Conservation (phyloP, 2,888 invertebrate species). For the Desoria tigrina region DNA sequence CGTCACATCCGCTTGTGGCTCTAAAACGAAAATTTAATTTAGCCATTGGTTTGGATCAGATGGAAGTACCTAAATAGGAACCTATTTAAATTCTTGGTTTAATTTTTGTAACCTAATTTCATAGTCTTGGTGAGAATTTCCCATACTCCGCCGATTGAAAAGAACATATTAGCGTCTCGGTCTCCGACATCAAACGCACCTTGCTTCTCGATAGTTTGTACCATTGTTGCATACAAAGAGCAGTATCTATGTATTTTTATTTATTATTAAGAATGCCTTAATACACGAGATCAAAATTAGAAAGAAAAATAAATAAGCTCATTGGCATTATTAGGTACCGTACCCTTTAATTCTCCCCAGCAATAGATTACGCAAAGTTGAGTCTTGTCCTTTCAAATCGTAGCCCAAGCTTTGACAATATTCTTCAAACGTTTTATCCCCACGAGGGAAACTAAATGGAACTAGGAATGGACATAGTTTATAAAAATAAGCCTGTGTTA, state of each 20-base stretch:
- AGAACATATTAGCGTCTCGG: slow-evolving; percentile 43
- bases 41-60: background rate
- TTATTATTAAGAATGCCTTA: background rate
- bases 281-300: background rate
- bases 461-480: slow-evolving; percentile 52
- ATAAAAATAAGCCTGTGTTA: slow-evolving; percentile 48
- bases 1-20: slow-evolving; percentile 52
- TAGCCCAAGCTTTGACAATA: slow-evolving; percentile 47
- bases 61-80: background rate
- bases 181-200: slow-evolving; percentile 36
- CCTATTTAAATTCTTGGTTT: background rate
- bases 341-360: slow-evolving; percentile 48
- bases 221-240: slow-evolving; percentile 50
- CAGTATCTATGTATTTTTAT: slow-evolving; percentile 42
- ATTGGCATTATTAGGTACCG: slow-evolving; percentile 27
- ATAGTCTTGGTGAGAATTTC: slow-evolving; percentile 45
- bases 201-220: slow-evolving; percentile 35
- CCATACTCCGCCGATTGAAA: slow-evolving; percentile 51
- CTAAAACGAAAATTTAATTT: slow-evolving; percentile 33
- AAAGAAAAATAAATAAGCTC: background rate
- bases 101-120: slow-evolving; percentile 47
- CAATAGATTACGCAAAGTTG: slow-evolving; percentile 25
- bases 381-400: slow-evolving; percentile 17
- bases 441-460: slow-evolving; percentile 49
- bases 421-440: slow-evolving; percentile 37